A percentile compares a stretch with the other conserved stretches of the same genome.
phyloP scores from a whole-genome alignment of 2,888 invertebrate species.

The Harpalus rubripes region DNA sequence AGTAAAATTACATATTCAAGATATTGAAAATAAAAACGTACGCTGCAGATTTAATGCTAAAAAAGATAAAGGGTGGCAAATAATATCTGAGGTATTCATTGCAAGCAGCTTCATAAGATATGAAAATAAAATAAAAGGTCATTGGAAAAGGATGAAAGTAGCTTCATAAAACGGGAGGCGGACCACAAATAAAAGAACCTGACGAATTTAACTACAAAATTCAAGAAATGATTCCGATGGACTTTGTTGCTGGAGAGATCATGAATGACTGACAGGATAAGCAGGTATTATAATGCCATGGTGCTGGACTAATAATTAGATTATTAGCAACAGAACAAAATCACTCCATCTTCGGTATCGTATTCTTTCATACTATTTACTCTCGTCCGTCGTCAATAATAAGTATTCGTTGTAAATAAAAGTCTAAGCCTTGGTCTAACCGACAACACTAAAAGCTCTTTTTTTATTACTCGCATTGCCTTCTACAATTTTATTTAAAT shows the following conservation, averaged over 20 bases:
- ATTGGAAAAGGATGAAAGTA: conserved; percentile 24
- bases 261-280: no score
- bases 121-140: background rate
- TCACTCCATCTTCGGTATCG: background rate
- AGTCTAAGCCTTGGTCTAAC: background rate
- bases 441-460: background rate
- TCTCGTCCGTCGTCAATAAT: background rate
- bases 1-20: background rate
- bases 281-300: no score
- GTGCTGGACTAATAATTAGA: background rate
- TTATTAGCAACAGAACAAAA: background rate
- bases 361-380: background rate
- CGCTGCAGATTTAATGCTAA: background rate
- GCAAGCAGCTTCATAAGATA: background rate
- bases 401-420: background rate
- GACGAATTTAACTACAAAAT: conserved; percentile 8
- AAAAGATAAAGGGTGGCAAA: background rate
- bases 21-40: background rate
- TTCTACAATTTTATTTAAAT: no score
- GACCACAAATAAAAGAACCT: background rate
- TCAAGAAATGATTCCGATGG: background rate
- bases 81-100: background rate
- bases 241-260: no score
- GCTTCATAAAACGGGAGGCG: background rate
- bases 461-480: background rate